phyloP scores from a whole-genome alignment of 2,113 vertebrate species.

The Esox niger region DNA sequence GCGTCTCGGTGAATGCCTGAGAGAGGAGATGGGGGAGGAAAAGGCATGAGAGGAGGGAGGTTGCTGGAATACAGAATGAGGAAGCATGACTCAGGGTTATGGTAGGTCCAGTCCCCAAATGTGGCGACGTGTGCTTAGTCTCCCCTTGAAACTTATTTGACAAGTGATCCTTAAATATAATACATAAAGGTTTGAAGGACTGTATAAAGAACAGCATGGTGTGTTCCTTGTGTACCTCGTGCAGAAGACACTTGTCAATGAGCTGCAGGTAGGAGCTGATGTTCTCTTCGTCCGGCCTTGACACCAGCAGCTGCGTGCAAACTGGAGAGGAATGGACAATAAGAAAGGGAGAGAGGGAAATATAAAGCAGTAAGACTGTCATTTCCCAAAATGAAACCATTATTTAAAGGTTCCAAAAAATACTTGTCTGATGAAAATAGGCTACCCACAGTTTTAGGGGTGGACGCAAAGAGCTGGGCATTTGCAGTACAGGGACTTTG shows the following conservation, averaged over 20 bases:
- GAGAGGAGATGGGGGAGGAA: slow-evolving; percentile 19
- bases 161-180: no score
- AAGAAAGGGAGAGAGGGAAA: background rate
- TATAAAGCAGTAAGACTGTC: background rate
- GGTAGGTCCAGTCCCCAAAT: no score
- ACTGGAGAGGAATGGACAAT: slow-evolving; percentile 69
- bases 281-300: slow-evolving; percentile 94
- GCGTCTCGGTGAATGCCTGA: slow-evolving; percentile 95
- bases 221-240: slow-evolving; percentile 78
- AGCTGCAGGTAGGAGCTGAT: slow-evolving; percentile 98
- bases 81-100: no score
- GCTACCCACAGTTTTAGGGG: no score
- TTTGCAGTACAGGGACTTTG: background rate
- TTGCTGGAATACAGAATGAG: background rate
- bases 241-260: slow-evolving; percentile 96
- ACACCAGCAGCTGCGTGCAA: slow-evolving; percentile 96
- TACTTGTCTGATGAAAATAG: no score
- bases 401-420: no score
- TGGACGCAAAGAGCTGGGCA: background rate
- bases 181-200: no score
- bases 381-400: no score
- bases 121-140: no score
- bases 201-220: no score
- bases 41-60: slow-evolving; percentile 1
- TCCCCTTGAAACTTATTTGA: no score